A percentile compares a stretch with the other conserved stretches of the same genome.
Conservation (phyloP, 1,140 invertebrate species). For the Drosophila prosaltans region DNA sequence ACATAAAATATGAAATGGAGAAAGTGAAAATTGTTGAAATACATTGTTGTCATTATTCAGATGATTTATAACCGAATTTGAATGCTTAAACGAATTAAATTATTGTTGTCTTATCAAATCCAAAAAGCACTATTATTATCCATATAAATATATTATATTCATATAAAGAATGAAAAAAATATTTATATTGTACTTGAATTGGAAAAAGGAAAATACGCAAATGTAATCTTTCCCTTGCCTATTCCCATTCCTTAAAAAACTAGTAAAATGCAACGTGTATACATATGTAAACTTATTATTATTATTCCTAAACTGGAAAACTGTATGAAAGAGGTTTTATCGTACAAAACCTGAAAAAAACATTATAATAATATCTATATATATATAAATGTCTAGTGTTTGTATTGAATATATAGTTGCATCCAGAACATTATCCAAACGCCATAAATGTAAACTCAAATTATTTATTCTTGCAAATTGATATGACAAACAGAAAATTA, state of each 20-base stretch:
- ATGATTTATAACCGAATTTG: neutral
- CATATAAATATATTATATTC: neutral
- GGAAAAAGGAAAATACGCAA: neutral
- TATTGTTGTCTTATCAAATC: neutral
- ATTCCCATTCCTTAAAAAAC: neutral
- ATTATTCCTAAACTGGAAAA: slow-evolving; percentile 43
- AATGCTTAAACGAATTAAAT: neutral
- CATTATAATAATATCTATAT: slow-evolving; percentile 45
- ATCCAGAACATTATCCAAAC: slow-evolving; percentile 17
- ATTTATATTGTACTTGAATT: neutral
- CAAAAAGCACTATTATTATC: neutral
- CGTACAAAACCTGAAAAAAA: slow-evolving; percentile 39
- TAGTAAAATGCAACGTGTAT: neutral
- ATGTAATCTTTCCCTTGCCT: neutral
- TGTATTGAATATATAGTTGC: slow-evolving; percentile 26
- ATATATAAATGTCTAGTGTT: slow-evolving; percentile 29
- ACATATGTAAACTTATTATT: neutral
- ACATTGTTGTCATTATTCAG: slow-evolving; percentile 5
- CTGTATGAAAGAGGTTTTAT: slow-evolving; percentile 1
- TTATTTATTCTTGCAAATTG: slow-evolving; percentile 50
- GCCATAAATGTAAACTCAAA: slow-evolving; percentile 32
- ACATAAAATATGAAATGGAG: neutral
- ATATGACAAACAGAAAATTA: slow-evolving; percentile 1
- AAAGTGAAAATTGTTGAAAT: neutral
- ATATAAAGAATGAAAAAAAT: neutral